A percentile compares a stretch with the other conserved stretches of the same genome.
These are phyloP conservation scores for Tachysurus fulvidraco DNA, from an alignment of 2,113 vertebrate species.

Conservation along the genomic window DNA sequence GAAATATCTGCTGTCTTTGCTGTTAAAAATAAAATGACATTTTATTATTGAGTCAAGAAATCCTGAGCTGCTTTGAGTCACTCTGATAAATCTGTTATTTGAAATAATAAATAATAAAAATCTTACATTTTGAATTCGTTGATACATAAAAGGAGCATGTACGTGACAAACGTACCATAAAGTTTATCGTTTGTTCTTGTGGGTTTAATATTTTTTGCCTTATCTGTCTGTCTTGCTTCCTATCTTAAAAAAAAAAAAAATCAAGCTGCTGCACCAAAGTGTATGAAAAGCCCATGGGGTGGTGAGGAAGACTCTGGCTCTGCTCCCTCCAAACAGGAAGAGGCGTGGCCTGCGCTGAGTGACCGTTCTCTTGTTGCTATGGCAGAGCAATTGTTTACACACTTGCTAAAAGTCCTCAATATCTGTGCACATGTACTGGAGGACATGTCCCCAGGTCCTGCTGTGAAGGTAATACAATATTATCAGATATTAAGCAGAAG, in stretches of 20 bases:
- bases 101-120: not conserved
- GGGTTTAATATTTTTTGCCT: not conserved
- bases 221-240: not conserved
- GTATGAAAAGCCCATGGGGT: constrained; percentile 86
- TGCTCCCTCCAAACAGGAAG: constrained; percentile 80
- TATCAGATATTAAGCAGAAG: not conserved
- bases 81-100: not conserved
- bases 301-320: constrained; percentile 82
- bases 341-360: constrained; percentile 86
- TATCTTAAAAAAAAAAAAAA: not conserved
- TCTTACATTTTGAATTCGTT: not conserved
- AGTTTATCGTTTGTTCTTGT: not conserved
- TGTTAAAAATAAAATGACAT: not conserved
- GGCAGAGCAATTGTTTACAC: constrained; percentile 93
- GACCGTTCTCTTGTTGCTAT: constrained; percentile 84
- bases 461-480: constrained; percentile 77
- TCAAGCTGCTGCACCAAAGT: constrained; percentile 88
- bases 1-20: not conserved
- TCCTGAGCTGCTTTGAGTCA: not conserved
- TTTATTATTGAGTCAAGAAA: not conserved
- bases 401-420: constrained; percentile 91
- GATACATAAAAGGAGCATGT: not conserved
- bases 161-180: not conserved
- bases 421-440: constrained; percentile 96
- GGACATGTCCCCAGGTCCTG: constrained; percentile 88